Evolutionary conservation across 1,140 invertebrate species (phyloP).

Genomic region (Chironomus tepperi): DNA sequence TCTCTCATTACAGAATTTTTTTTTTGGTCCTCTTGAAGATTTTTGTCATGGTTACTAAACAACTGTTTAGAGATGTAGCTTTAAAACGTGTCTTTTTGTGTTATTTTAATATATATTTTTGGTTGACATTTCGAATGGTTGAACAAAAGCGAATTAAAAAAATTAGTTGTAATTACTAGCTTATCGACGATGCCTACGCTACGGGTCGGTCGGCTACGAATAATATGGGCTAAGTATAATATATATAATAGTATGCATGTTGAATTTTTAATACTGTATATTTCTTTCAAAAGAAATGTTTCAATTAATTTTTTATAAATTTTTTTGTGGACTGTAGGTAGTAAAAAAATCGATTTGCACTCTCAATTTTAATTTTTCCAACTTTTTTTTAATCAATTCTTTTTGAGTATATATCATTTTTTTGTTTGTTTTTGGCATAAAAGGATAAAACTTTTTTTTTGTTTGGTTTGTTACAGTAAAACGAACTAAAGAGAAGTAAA

Average conservation of each 20-base stretch:
- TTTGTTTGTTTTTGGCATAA: neutral
- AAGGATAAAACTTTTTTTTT: neutral
- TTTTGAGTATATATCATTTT: neutral
- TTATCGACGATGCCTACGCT: neutral
- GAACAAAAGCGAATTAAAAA: no score
- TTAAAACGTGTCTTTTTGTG: neutral
- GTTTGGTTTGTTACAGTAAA: neutral
- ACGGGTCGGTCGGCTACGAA: neutral
- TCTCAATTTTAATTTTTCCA: neutral
- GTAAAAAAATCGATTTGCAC: neutral
- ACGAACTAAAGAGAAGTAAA: neutral
- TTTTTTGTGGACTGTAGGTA: neutral
- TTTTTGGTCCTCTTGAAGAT: constrained; percentile 18
- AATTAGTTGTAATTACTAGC: no score
- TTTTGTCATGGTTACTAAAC: constrained; percentile 22
- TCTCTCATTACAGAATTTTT: neutral
- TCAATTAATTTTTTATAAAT: no score
- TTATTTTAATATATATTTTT: neutral
- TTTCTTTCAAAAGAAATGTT: neutral
- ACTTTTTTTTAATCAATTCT: neutral
- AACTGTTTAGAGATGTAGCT: neutral
- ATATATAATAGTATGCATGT: neutral
- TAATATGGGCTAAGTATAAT: neutral
- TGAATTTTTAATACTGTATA: constrained; percentile 8
- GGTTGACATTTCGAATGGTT: no score